phyloP scores from a whole-genome alignment of 2,888 invertebrate genomes.

The Imbricaverruca yamaguchii region DNA sequence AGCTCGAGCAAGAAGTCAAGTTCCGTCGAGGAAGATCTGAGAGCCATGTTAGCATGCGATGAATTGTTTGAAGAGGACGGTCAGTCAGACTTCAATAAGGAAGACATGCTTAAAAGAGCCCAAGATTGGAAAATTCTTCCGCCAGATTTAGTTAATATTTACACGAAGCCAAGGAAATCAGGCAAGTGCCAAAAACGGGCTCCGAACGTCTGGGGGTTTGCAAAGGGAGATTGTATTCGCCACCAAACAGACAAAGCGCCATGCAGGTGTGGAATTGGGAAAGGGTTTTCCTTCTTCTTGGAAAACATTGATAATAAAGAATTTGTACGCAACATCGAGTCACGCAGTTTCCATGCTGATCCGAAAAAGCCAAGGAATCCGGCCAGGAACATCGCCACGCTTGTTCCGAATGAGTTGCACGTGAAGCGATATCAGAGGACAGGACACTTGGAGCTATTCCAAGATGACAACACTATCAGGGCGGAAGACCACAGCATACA shows the following conservation, averaged over 20 bases:
- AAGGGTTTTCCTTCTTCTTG: background rate
- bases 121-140: background rate
- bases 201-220: slow-evolving; percentile 2
- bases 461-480: background rate
- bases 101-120: background rate
- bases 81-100: background rate
- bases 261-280: background rate
- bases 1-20: background rate
- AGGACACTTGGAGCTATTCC: background rate
- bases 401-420: background rate
- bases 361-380: background rate
- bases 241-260: background rate
- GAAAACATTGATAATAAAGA: background rate
- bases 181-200: background rate
- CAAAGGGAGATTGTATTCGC: background rate
- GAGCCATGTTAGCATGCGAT: background rate
- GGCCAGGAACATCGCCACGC: background rate
- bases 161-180: background rate
- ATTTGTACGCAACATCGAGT: background rate
- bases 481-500: background rate
- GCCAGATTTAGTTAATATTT: background rate
- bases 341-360: background rate
- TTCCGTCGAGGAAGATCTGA: background rate
- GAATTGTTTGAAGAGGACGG: background rate
- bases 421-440: background rate